phyloP scores from a whole-genome alignment of 2,888 invertebrate genomes.

The Leptinotarsa juncta region DNA sequence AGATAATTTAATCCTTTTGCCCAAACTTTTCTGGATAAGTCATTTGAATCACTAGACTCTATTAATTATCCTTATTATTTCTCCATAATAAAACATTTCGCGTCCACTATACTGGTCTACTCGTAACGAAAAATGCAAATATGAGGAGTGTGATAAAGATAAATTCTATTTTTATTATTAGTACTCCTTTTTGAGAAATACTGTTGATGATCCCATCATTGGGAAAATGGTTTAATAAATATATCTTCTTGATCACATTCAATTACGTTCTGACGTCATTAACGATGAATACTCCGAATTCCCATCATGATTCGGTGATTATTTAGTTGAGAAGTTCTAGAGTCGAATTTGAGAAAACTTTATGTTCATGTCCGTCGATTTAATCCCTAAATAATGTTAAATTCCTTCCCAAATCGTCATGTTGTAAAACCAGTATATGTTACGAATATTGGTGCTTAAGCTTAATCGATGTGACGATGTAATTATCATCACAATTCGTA shows the following conservation, averaged over 20 bases:
- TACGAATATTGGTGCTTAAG: slow-evolving; percentile 29
- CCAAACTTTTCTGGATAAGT: no score
- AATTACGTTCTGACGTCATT: background rate
- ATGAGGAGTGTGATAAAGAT: background rate
- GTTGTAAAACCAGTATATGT: slow-evolving; percentile 32
- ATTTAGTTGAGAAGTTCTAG: background rate
- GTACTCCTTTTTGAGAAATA: background rate
- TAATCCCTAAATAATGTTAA: slow-evolving; percentile 20
- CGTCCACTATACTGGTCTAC: no score
- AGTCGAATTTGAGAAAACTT: slow-evolving; percentile 11
- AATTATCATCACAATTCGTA: no score
- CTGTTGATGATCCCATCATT: background rate
- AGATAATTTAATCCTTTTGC: no score
- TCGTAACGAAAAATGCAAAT: no score
- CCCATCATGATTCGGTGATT: background rate
- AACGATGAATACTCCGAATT: background rate
- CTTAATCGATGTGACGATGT: no score
- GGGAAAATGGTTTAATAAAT: background rate
- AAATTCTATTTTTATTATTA: background rate
- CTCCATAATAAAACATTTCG: no score
- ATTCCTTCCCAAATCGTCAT: slow-evolving; percentile 17
- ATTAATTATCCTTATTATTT: no score
- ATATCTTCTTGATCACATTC: background rate
- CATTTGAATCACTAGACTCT: no score
- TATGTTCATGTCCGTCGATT: slow-evolving; percentile 22